Conservation (phyloP, 2,797 vertebrate species). For the Miichthys miiuy region DNA sequence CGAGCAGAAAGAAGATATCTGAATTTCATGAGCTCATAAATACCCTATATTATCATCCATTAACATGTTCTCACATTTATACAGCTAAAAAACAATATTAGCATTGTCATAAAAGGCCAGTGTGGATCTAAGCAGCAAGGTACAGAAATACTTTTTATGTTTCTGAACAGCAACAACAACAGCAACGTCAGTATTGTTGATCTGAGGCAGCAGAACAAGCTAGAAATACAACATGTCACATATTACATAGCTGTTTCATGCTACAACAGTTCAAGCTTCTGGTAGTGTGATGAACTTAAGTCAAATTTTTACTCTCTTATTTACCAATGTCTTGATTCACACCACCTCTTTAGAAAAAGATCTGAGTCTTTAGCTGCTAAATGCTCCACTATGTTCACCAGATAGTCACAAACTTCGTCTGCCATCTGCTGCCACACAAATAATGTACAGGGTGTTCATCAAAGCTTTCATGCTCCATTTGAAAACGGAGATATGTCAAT, state of each 20-base stretch:
- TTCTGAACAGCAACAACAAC: no score
- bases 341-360: not conserved
- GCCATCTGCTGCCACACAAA: not conserved
- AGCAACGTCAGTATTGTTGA: no score
- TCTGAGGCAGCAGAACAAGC: not conserved
- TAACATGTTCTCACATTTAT: constrained; percentile 64
- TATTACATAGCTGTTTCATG: not conserved
- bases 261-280: no score
- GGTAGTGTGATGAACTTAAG: no score
- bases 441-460: not conserved
- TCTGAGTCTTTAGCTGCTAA: not conserved
- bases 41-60: constrained; percentile 72
- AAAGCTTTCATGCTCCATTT: not conserved
- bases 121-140: constrained; percentile 2
- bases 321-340: not conserved
- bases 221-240: not conserved
- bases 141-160: not conserved
- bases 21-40: constrained; percentile 79
- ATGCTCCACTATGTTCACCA: not conserved
- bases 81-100: constrained; percentile 48
- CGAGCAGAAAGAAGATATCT: constrained; percentile 51
- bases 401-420: not conserved
- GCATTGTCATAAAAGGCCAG: constrained; percentile 17
- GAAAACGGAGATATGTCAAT: not conserved
- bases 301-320: no score